These are phyloP conservation scores for Acanthosepion lycidas DNA, from an alignment of 2,888 invertebrate genomes.

Conservation along the genomic window DNA sequence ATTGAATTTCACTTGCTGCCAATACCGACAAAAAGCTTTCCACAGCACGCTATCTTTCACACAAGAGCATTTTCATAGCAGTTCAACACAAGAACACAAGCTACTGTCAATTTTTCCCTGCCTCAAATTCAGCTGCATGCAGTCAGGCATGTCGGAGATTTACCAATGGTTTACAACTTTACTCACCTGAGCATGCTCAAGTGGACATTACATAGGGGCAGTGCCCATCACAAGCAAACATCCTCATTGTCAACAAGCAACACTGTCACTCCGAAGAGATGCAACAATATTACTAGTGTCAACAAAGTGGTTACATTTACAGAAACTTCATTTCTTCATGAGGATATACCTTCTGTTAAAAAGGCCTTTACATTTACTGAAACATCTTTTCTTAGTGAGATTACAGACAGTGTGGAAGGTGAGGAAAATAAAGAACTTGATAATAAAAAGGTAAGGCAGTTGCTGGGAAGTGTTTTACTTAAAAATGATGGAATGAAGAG, in stretches of 20 bases:
- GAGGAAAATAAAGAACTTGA: not conserved
- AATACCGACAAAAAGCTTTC: slow-evolving; percentile 23
- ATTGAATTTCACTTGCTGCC: slow-evolving; percentile 43
- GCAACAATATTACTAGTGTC: slow-evolving; percentile 36
- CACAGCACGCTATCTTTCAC: not conserved
- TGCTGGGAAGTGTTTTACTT: not conserved
- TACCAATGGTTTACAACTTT: slow-evolving; percentile 38
- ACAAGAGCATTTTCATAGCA: not conserved
- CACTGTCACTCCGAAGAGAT: not conserved
- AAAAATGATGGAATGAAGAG: not conserved
- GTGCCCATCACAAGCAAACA: slow-evolving; percentile 2
- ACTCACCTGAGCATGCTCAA: slow-evolving; percentile 37
- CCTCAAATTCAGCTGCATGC: not conserved
- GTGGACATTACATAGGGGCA: slow-evolving; percentile 35
- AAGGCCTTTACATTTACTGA: slow-evolving; percentile 38
- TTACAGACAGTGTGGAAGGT: not conserved
- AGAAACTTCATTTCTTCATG: slow-evolving; percentile 39
- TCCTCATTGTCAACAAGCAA: not conserved
- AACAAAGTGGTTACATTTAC: slow-evolving; percentile 46
- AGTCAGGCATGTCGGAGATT: slow-evolving; percentile 42
- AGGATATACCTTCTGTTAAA: slow-evolving; percentile 34
- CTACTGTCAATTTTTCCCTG: not conserved
- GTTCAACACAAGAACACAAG: not conserved
- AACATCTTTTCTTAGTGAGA: slow-evolving; percentile 40
- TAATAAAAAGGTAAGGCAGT: slow-evolving; percentile 11